Conservation (phyloP, 2,888 invertebrate genomes). For the Tetragonula carbonaria region DNA sequence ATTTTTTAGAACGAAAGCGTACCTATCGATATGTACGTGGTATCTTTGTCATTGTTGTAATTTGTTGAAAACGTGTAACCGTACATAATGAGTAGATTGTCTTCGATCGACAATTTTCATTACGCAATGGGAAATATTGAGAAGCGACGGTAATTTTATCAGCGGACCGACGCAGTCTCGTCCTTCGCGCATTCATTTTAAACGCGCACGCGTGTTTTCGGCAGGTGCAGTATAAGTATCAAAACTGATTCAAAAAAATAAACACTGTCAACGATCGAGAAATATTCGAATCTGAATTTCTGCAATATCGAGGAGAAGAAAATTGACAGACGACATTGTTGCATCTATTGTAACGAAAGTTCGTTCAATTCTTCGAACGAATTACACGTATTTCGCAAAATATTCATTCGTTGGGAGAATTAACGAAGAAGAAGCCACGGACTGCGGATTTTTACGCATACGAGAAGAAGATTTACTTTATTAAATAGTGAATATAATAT, state of each 20-base stretch:
- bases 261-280: too few species aligned
- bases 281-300: not conserved
- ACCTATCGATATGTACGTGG: not conserved
- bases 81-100: constrained; percentile 21
- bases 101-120: constrained; percentile 34
- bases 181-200: not conserved
- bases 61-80: constrained; percentile 4
- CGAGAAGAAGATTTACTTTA: too few species aligned
- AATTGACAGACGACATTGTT: not conserved
- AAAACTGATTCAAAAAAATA: not conserved
- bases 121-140: constrained; percentile 29
- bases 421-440: not conserved
- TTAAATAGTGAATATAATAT: too few species aligned
- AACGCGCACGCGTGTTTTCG: not conserved
- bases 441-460: too few species aligned
- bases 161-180: not conserved
- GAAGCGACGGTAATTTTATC: constrained; percentile 22
- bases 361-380: not conserved
- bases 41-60: not conserved
- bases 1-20: not conserved
- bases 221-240: not conserved
- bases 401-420: not conserved
- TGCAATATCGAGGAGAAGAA: not conserved
- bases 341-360: not conserved
- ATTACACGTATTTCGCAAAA: not conserved